These are phyloP conservation scores for Shinisaurus crocodilurus DNA, from an alignment of 2,113 vertebrate genomes.

Conservation along the genomic window DNA sequence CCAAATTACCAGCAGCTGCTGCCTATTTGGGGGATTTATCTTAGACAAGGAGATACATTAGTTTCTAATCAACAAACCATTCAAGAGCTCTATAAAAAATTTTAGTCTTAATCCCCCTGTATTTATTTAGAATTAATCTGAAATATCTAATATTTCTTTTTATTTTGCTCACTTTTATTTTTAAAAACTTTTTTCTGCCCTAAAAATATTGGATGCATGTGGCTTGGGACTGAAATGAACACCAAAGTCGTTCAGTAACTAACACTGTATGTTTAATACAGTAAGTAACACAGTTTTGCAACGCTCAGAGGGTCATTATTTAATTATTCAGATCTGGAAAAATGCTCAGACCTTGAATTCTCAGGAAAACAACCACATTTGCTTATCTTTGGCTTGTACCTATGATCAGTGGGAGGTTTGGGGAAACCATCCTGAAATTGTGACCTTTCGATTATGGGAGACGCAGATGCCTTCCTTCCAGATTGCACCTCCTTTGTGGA, in stretches of 20 bases:
- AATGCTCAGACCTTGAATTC: background rate
- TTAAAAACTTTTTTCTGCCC: slow-evolving; percentile 47
- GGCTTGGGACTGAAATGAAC: background rate
- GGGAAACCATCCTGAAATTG: background rate
- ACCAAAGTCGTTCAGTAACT: background rate
- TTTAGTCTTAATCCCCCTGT: slow-evolving; percentile 77
- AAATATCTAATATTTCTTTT: slow-evolving; percentile 76
- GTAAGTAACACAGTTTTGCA: background rate
- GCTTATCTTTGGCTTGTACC: background rate
- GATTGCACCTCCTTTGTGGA: background rate
- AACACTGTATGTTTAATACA: background rate
- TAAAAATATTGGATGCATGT: background rate
- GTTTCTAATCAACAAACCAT: slow-evolving; percentile 88
- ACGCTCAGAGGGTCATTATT: background rate
- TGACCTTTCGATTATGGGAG: background rate
- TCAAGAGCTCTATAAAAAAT: slow-evolving; percentile 83
- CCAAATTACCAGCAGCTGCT: slow-evolving; percentile 89
- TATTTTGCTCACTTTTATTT: slow-evolving; percentile 59
- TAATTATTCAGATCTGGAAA: background rate
- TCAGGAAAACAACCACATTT: background rate
- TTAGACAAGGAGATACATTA: slow-evolving; percentile 83
- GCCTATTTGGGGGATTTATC: slow-evolving; percentile 84
- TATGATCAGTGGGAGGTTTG: background rate
- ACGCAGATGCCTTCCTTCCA: background rate
- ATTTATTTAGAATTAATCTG: slow-evolving; percentile 82